Base-by-base conservation (phyloP, 1,140 invertebrate species). In the Lineus longissimus region DNA sequence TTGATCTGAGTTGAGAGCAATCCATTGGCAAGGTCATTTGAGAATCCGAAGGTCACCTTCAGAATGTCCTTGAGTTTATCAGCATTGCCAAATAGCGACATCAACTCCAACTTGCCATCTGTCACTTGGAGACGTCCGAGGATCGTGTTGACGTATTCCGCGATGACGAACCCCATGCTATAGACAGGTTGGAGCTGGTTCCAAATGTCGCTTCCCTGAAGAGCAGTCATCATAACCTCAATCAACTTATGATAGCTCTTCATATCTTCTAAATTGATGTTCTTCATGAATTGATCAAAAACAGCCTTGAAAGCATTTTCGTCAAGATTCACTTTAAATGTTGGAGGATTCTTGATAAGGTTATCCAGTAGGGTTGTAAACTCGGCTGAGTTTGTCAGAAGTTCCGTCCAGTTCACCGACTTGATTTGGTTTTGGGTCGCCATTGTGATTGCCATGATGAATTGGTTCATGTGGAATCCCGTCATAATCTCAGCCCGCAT, bases 181-280 rank as follows among this genome's bases (percentile, higher is more conserved):
- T 51, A 51, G 4, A n/a, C 4, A 19, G 47, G 47, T 23, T 19
- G 19, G 19, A 51, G 6, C 9, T 27, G 4, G 9, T n/a, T 4
- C 19, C 25, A 51, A 51, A n/a, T 9, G 9, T 6, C 4, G 4
- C 4, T 51, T 4, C 25, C 25, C n/a, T 51, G n/a, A 9, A 51
- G n/a, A 6, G 25, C n/a, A 4, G 9, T 27, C n/a, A 23, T 27
- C 9, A 51, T 23, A 9, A n/a, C 6, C 25, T 51, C 25, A 51
- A 51, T 51, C 47, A 51, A 51, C 47, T 19, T 19, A n/a, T 51
- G n/a, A 51, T 23, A 51, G 19, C 19, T 51, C n/a, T n/a, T 51
- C n/a, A n/a, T 9, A 51, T 51, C 47, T n/a, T 51, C 6, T 27
- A 51, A n/a, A n/a, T 51, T 51, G 19, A 51, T n/a, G 4, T 19